Evolutionary conservation across 1,140 invertebrate species (phyloP).

Genomic region (Pseudoatta argentina): DNA sequence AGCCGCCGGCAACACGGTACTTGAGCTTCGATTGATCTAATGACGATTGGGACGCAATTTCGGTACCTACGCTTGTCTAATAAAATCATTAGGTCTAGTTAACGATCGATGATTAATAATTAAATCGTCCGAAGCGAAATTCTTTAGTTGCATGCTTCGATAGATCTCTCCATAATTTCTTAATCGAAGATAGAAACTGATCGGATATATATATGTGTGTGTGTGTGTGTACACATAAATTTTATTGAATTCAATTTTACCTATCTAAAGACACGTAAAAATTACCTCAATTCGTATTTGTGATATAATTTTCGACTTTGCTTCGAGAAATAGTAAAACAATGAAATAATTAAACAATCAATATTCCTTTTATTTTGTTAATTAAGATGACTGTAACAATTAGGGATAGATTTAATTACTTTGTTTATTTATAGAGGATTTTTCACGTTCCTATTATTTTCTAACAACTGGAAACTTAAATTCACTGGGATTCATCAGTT

Average conservation of each 20-base stretch:
- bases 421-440: neutral
- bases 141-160: neutral
- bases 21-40: constrained; percentile 52
- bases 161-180: neutral
- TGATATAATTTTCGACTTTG: neutral
- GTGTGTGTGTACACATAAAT: neutral
- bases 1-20: constrained; percentile 42
- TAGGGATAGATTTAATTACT: neutral
- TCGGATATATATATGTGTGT: neutral
- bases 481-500: constrained; percentile 3
- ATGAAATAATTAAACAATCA: neutral
- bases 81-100: constrained; percentile 8
- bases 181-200: constrained; percentile 4
- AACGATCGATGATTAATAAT: constrained; percentile 4
- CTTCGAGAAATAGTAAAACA: neutral
- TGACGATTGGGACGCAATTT: constrained; percentile 23
- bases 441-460: neutral
- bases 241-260: neutral
- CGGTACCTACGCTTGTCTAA: constrained; percentile 25
- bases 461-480: neutral
- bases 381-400: neutral
- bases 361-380: neutral
- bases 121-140: neutral
- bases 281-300: neutral
- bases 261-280: neutral